Percentiles rank a stretch among this genome's conserved stretches.
phyloP scores from a whole-genome alignment of 2,113 vertebrate species.

The Motacilla alba region DNA sequence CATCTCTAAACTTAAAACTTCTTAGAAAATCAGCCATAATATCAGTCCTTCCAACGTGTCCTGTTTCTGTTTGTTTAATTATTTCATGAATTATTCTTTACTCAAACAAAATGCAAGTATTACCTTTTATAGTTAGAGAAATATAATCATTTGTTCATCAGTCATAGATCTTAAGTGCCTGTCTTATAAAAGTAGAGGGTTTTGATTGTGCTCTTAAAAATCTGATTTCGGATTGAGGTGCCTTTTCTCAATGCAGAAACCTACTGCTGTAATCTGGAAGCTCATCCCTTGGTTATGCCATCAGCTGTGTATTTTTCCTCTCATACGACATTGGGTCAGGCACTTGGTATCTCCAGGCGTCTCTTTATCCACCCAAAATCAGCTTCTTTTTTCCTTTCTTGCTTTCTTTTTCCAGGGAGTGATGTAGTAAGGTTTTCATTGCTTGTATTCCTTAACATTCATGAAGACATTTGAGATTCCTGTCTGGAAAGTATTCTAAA shows the following conservation, averaged over 20 bases:
- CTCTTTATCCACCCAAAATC: neutral
- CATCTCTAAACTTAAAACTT: neutral
- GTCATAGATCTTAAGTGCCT: neutral
- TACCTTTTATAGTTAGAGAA: neutral
- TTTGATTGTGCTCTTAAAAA: neutral
- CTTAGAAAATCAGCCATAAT: neutral
- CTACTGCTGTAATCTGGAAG: neutral
- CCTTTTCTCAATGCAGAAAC: neutral
- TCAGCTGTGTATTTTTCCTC: neutral
- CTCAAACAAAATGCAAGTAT: neutral
- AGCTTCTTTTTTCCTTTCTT: neutral
- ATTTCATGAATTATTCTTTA: neutral
- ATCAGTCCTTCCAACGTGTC: neutral
- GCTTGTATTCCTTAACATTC: neutral
- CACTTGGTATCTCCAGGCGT: neutral
- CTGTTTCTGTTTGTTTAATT: neutral
- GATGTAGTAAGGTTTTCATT: neutral
- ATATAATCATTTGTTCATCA: neutral
- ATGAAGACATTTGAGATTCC: neutral
- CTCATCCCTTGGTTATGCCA: neutral
- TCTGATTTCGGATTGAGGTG: neutral
- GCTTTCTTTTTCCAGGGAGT: neutral
- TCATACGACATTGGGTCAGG: neutral
- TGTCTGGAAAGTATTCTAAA: neutral
- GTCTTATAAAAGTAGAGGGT: neutral